Evolutionary conservation across 23 tunicate genomes (phyloP).

Genomic region (Diplosoma virens): DNA sequence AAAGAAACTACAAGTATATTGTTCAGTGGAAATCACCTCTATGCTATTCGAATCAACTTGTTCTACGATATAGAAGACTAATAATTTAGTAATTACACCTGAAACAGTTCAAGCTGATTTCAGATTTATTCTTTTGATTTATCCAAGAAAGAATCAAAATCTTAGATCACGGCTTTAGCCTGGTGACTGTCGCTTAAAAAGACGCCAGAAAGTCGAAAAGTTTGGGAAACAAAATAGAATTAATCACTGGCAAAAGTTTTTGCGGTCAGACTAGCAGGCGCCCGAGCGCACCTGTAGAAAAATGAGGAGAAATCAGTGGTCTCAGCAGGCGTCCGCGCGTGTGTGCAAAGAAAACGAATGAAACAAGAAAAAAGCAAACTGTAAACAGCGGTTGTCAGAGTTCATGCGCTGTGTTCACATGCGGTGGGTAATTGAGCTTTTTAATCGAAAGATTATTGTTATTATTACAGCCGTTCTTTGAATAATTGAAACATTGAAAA

Average conservation of each 20-base stretch:
- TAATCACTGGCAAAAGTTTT: not conserved
- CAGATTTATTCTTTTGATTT: too few relatives aligned
- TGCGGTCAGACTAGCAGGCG: slow-evolving; percentile 57
- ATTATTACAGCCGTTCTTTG: not conserved
- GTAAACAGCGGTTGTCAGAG: not conserved
- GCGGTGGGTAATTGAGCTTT: not conserved
- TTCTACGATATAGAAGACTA: too few relatives aligned
- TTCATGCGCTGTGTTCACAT: not conserved
- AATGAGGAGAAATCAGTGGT: slow-evolving; percentile 4
- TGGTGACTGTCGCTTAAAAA: too few relatives aligned
- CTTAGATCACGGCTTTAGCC: too few relatives aligned
- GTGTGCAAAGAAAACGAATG: not conserved
- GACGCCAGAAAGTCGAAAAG: slow-evolving; percentile 20
- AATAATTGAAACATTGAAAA: not conserved
- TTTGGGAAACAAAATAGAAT: not conserved
- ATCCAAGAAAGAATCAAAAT: too few relatives aligned
- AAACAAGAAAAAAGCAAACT: not conserved
- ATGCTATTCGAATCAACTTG: too few relatives aligned
- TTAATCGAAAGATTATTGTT: not conserved
- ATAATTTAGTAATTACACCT: too few relatives aligned
- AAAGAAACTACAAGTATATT: not conserved
- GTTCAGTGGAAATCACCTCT: too few relatives aligned
- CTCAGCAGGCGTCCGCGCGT: too few relatives aligned
- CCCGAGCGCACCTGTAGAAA: slow-evolving; percentile 43
- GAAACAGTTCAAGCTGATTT: too few relatives aligned